Evolutionary conservation across 2,888 invertebrate species (phyloP).

Genomic region (Andrena camellia): DNA sequence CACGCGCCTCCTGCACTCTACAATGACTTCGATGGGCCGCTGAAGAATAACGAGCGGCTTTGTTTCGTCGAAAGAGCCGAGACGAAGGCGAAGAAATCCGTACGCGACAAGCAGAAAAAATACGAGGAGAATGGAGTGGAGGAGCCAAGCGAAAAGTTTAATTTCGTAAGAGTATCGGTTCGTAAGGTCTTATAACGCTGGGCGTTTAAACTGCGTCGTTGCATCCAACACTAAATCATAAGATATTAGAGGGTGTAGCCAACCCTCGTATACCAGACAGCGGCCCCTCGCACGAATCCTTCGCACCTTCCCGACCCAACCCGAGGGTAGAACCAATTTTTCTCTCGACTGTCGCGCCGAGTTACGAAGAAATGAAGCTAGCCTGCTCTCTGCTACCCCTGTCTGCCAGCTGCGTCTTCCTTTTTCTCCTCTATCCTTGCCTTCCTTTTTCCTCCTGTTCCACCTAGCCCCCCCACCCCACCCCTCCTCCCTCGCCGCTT

Average conservation of each 20-base stretch:
- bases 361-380: constrained; percentile 81
- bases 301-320: constrained; percentile 68
- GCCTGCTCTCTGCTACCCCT: constrained; percentile 65
- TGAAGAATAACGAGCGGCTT: background rate
- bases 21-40: constrained; percentile 1
- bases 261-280: constrained; percentile 50
- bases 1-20: constrained; percentile 1
- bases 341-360: constrained; percentile 82
- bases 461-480: background rate
- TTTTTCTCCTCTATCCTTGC: constrained; percentile 26
- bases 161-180: constrained; percentile 76
- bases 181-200: constrained; percentile 63
- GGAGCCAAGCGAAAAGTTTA: constrained; percentile 76
- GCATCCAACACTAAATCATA: constrained; percentile 83
- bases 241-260: constrained; percentile 81
- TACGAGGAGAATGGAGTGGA: constrained; percentile 38
- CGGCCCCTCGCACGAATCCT: constrained; percentile 61
- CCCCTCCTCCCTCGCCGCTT: no score
- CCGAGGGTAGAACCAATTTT: constrained; percentile 80
- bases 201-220: constrained; percentile 79
- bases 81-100: background rate
- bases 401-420: constrained; percentile 58
- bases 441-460: constrained; percentile 14
- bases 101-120: constrained; percentile 41
- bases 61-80: background rate